These are phyloP conservation scores for Ptilonorhynchus violaceus DNA, from an alignment of 2,113 vertebrate species.

Conservation along the genomic window DNA sequence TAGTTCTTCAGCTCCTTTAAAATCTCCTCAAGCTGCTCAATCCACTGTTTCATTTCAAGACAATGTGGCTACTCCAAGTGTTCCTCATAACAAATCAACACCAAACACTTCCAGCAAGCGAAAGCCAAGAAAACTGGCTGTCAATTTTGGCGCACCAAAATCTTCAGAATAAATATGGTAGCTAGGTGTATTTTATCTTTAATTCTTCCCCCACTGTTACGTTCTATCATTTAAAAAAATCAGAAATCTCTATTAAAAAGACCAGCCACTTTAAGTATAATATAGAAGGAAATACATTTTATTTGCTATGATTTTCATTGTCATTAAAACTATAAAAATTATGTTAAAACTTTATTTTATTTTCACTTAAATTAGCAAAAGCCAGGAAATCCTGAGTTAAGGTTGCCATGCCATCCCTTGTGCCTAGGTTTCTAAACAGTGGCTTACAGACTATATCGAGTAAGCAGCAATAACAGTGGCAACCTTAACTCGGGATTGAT, in stretches of 20 bases:
- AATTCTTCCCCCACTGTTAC: constrained; percentile 31
- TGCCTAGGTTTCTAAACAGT: constrained; percentile 40
- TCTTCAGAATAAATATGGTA: constrained; percentile 81
- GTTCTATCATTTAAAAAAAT: constrained; percentile 58
- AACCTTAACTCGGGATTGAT: background rate
- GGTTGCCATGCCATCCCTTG: constrained; percentile 26
- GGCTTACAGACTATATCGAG: constrained; percentile 4
- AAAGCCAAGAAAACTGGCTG: constrained; percentile 91
- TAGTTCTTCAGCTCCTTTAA: constrained; percentile 42
- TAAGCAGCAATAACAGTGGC: constrained; percentile 67
- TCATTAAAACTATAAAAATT: constrained; percentile 18
- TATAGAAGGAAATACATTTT: constrained; percentile 44
- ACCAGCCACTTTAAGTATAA: constrained; percentile 50
- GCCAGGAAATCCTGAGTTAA: constrained; percentile 15
- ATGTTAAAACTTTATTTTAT: background rate
- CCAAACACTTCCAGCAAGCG: constrained; percentile 85
- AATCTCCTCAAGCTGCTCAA: constrained; percentile 50
- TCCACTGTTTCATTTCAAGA: constrained; percentile 55
- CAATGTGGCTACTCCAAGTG: constrained; percentile 63
- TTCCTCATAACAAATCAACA: constrained; percentile 68
- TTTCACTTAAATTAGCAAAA: constrained; percentile 20
- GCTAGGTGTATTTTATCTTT: constrained; percentile 48
- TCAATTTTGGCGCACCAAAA: constrained; percentile 93
- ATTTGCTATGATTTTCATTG: constrained; percentile 56
- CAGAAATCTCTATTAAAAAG: constrained; percentile 60